phyloP scores from a whole-genome alignment of 2,113 vertebrate species.

The Epinephelus lanceolatus region DNA sequence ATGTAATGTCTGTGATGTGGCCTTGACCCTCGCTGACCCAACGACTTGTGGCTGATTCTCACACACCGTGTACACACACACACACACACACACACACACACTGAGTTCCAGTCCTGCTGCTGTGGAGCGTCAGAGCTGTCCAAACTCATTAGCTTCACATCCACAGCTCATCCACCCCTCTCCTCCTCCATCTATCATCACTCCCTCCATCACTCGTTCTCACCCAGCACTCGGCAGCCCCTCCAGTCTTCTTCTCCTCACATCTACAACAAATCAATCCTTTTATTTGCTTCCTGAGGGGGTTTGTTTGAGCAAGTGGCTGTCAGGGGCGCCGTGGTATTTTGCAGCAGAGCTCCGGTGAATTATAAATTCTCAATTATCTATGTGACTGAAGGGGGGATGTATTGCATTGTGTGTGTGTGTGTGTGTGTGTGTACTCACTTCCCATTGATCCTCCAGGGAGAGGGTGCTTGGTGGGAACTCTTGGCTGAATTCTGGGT shows the following conservation, averaged over 20 bases:
- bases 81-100: constrained; percentile 21
- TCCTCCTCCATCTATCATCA: constrained; percentile 74
- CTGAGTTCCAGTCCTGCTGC: constrained; percentile 44
- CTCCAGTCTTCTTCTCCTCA: constrained; percentile 63
- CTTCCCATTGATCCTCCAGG: constrained; percentile 97
- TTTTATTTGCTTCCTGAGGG: constrained; percentile 72
- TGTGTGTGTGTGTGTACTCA: constrained; percentile 85
- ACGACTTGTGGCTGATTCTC: constrained; percentile 37
- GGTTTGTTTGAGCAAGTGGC: constrained; percentile 74
- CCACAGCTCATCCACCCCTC: constrained; percentile 60
- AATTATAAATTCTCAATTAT: constrained; percentile 75
- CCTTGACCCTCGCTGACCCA: constrained; percentile 64
- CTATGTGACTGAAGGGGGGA: constrained; percentile 28
- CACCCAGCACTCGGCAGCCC: constrained; percentile 46
- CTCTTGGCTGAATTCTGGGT: constrained; percentile 95
- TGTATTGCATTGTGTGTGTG: not conserved
- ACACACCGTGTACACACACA: constrained; percentile 7
- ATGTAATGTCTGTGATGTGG: constrained; percentile 69
- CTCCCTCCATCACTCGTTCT: constrained; percentile 67
- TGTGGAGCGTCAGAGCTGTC: constrained; percentile 72
- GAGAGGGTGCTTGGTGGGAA: constrained; percentile 94
- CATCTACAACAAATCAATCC: constrained; percentile 77
- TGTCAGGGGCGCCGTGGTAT: constrained; percentile 51
- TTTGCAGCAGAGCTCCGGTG: constrained; percentile 57
- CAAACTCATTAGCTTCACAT: constrained; percentile 76